Evolutionary conservation across 1,140 invertebrate species (phyloP).

Genomic region (Brachionus calyciflorus): DNA sequence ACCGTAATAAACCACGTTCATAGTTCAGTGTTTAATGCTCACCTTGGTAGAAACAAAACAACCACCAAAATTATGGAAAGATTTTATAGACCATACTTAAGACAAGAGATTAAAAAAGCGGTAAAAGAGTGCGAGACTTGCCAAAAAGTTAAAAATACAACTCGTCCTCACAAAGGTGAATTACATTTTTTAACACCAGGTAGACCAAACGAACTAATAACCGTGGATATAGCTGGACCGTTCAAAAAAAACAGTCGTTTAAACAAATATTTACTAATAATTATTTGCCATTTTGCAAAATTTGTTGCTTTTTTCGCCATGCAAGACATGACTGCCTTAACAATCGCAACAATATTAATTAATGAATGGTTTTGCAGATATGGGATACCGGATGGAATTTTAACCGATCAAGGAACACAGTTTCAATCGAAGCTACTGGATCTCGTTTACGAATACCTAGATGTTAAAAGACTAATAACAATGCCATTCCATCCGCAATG

Average conservation of each 20-base stretch:
- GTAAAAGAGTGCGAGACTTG: slow-evolving; percentile 48
- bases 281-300: slow-evolving; percentile 58
- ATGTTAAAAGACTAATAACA: slow-evolving; percentile 48
- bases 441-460: slow-evolving; percentile 47
- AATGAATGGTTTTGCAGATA: slow-evolving; percentile 53
- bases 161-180: neutral
- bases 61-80: no score
- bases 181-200: neutral
- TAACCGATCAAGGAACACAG: slow-evolving; percentile 55
- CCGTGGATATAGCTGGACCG: slow-evolving; percentile 49
- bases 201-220: neutral
- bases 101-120: no score
- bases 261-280: slow-evolving; percentile 55
- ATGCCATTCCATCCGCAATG: slow-evolving; percentile 50
- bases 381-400: slow-evolving; percentile 55
- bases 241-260: slow-evolving; percentile 45
- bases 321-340: slow-evolving; percentile 54
- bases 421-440: slow-evolving; percentile 48
- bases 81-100: no score
- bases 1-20: no score
- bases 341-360: slow-evolving; percentile 54
- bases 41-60: no score
- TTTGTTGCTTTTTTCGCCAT: slow-evolving; percentile 56
- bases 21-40: no score
- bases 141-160: slow-evolving; percentile 13